Percentiles rank a stretch among this genome's conserved stretches.
phyloP scores from a whole-genome alignment of 2,113 vertebrate species.

The Callionymus lyra region DNA sequence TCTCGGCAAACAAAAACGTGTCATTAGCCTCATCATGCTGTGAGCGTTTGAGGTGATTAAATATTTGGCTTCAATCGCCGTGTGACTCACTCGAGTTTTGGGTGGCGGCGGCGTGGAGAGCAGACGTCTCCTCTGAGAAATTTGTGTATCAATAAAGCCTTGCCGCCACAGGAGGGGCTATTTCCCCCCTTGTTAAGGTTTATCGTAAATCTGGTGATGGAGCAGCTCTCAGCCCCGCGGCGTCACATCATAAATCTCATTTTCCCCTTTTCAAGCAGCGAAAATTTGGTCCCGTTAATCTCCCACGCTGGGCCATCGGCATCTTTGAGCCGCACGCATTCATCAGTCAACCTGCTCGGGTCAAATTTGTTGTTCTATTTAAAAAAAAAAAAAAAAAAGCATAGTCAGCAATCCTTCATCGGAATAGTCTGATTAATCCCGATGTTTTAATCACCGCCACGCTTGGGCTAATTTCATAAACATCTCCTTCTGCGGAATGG shows the following conservation, averaged over 20 bases:
- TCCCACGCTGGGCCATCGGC: slow-evolving; percentile 58
- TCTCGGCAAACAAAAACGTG: too few species aligned
- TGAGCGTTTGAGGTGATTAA: background rate
- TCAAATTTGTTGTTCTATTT: slow-evolving; percentile 35
- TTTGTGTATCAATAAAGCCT: slow-evolving; percentile 56
- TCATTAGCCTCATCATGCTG: too few species aligned
- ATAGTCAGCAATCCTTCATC: background rate
- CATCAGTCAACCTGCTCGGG: slow-evolving; percentile 58
- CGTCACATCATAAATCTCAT: slow-evolving; percentile 70
- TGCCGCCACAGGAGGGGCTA: slow-evolving; percentile 51
- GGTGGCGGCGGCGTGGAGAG: slow-evolving; percentile 1
- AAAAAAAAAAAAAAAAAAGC: background rate
- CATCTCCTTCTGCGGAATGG: slow-evolving; percentile 21
- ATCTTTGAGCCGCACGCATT: slow-evolving; percentile 62
- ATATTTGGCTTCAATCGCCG: slow-evolving; percentile 4
- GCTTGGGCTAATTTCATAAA: slow-evolving; percentile 26
- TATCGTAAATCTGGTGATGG: slow-evolving; percentile 74
- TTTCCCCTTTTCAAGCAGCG: slow-evolving; percentile 59
- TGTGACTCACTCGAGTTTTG: slow-evolving; percentile 32
- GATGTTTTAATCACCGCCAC: slow-evolving; percentile 12
- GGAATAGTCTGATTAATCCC: slow-evolving; percentile 11
- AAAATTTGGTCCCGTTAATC: slow-evolving; percentile 72
- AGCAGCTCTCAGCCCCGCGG: slow-evolving; percentile 61
- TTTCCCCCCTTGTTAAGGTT: slow-evolving; percentile 64
- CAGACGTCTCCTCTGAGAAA: slow-evolving; percentile 35